A percentile compares a stretch with the other conserved stretches of the same genome.
Evolutionary conservation across 2,888 invertebrate genomes (phyloP).

Genomic region (Eutolmus rufibarbis): DNA sequence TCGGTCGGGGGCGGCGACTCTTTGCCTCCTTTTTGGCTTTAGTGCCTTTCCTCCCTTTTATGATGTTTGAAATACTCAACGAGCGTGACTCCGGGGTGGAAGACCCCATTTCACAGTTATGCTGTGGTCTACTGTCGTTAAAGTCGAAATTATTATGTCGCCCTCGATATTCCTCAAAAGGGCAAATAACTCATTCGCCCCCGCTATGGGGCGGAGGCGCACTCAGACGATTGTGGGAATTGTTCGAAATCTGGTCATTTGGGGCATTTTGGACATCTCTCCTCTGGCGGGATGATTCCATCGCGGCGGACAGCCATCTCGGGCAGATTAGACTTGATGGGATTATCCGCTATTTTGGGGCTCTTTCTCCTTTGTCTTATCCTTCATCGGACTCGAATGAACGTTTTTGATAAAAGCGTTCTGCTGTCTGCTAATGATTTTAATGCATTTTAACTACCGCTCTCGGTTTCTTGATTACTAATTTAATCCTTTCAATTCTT

Average conservation of each 20-base stretch:
- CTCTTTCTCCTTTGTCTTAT: background rate
- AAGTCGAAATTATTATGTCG: conserved; percentile 41
- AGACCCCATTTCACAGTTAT: conserved; percentile 37
- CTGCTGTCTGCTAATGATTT: background rate
- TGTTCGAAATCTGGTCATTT: conserved; percentile 2
- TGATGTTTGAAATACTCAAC: conserved; percentile 34
- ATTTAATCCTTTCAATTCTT: background rate
- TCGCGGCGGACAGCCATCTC: background rate
- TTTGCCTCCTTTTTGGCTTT: conserved; percentile 16
- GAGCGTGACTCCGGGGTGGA: conserved; percentile 37
- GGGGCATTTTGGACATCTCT: background rate
- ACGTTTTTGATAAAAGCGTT: background rate
- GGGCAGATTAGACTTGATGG: background rate
- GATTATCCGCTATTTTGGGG: background rate
- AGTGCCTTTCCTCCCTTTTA: conserved; percentile 33
- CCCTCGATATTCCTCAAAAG: conserved; percentile 41
- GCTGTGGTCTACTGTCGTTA: conserved; percentile 36
- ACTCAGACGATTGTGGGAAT: background rate
- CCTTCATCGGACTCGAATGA: background rate
- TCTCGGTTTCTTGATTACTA: background rate
- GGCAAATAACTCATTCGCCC: conserved; percentile 36
- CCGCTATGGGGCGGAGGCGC: background rate
- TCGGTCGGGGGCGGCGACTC: background rate
- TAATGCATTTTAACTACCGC: background rate
- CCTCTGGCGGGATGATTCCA: background rate